Conservation (phyloP, 2,888 invertebrate species). For the Cerastis rubricosa region DNA sequence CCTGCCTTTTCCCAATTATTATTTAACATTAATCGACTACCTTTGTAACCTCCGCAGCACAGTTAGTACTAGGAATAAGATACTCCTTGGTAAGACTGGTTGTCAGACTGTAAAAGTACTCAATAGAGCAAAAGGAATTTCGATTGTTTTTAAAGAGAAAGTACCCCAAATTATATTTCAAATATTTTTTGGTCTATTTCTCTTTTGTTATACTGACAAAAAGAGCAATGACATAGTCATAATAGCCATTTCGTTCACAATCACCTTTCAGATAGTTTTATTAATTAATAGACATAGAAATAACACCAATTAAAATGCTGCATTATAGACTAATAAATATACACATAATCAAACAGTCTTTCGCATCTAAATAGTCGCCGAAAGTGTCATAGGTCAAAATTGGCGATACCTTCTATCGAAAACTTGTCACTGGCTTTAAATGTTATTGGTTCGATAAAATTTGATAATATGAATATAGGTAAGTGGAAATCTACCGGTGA, state of each 20-base stretch:
- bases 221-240: neutral
- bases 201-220: neutral
- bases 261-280: neutral
- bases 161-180: neutral
- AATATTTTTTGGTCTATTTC: neutral
- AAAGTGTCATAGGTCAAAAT: slow-evolving; percentile 33
- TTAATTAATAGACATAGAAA: neutral
- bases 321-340: slow-evolving; percentile 24
- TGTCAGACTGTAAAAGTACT: neutral
- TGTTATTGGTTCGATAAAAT: slow-evolving; percentile 22
- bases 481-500: neutral
- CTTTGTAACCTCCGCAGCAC: neutral
- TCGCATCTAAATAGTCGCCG: neutral
- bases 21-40: neutral
- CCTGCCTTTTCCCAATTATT: too few relatives aligned
- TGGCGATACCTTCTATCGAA: slow-evolving; percentile 20
- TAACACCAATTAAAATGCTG: neutral
- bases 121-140: neutral
- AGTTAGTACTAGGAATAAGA: neutral
- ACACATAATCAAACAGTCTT: slow-evolving; percentile 12
- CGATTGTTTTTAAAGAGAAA: too few relatives aligned
- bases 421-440: slow-evolving; percentile 34
- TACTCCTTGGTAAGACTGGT: neutral
- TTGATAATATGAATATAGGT: neutral
- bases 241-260: neutral